Evolutionary conservation across 2,797 vertebrate genomes (phyloP), one percentile per base, ranked within the genome.

Genomic region (Ambastaia sidthimunki): DNA sequence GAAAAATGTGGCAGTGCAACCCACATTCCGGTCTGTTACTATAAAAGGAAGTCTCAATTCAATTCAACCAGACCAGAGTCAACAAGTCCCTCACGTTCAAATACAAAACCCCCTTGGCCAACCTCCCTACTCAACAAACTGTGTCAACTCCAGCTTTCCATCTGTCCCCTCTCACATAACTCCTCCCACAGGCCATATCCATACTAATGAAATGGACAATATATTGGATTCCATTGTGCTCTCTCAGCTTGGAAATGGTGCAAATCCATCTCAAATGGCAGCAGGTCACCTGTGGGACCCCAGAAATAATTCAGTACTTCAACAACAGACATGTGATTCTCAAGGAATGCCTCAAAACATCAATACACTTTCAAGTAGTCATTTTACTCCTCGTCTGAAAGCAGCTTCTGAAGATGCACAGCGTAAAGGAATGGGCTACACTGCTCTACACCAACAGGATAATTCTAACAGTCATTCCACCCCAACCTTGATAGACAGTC

Each of bases 211-310:
- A 83, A 95, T 98, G 90, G 96, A 95, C 41, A 96, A 93, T 15
- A 90, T 94, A 83, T 94, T 96, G 79, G 95, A 97, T 89, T 96
- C 96, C 47, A 95, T 97, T 83, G 95, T 97, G 86, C 93, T 96
- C 76, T 93, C 97, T 81, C 97, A 97, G 87, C 91, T 96, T 10
- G 95, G 93, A 91, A 95, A 88, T 1, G 89, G 91, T 80, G 83
- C 90, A 16, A 88, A 93, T 89, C 92, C 92, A 83, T 88, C 93
- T 80, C 93, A 94, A 70, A 90, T 88, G 86, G 88, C 89, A 54
- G 86, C 89, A 63, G 89, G 83, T 86, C 90, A 92, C 60, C 91
- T 93, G 23, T 97, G 96, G 92, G 80, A 76, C 47, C 7, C 60
- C 23, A 72, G 50, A 78, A 87, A 74, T 55, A 67, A n/a, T 74